Percentiles rank a stretch among this genome's conserved stretches.
phyloP scores from a whole-genome alignment of 2,113 vertebrate genomes.

The Microtus richardsoni region DNA sequence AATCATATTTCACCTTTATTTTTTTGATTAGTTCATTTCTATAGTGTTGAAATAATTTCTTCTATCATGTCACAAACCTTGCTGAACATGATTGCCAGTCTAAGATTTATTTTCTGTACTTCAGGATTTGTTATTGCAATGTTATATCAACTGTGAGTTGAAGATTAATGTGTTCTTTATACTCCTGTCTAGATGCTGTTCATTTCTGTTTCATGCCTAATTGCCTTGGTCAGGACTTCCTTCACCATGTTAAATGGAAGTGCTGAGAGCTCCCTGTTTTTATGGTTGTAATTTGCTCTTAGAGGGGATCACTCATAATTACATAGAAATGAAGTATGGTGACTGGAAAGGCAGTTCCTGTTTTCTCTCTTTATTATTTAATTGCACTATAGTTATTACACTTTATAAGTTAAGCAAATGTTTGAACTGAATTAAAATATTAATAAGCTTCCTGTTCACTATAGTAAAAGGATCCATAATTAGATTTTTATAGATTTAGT shows the following conservation, averaged over 20 bases:
- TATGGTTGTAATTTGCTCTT: background rate
- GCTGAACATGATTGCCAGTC: background rate
- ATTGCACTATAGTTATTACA: background rate
- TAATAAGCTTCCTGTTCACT: background rate
- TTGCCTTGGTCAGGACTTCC: background rate
- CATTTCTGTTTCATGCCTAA: constrained; percentile 7
- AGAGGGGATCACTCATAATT: background rate
- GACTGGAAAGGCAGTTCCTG: background rate
- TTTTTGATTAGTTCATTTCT: background rate
- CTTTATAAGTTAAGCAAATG: constrained; percentile 20
- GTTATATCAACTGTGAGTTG: background rate
- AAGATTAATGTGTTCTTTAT: background rate
- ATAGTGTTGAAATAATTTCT: background rate
- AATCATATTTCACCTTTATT: background rate
- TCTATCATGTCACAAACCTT: background rate
- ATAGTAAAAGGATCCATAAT: background rate
- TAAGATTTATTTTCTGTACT: background rate
- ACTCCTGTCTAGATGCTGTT: background rate
- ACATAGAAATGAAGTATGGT: background rate
- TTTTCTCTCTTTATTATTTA: background rate
- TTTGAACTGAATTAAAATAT: background rate
- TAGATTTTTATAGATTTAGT: constrained; percentile 1
- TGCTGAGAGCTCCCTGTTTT: background rate
- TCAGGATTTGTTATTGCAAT: background rate
- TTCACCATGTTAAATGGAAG: background rate